These are phyloP conservation scores for Pseudomyrmex flavicornis DNA, from an alignment of 1,140 invertebrate genomes.

Conservation along the genomic window DNA sequence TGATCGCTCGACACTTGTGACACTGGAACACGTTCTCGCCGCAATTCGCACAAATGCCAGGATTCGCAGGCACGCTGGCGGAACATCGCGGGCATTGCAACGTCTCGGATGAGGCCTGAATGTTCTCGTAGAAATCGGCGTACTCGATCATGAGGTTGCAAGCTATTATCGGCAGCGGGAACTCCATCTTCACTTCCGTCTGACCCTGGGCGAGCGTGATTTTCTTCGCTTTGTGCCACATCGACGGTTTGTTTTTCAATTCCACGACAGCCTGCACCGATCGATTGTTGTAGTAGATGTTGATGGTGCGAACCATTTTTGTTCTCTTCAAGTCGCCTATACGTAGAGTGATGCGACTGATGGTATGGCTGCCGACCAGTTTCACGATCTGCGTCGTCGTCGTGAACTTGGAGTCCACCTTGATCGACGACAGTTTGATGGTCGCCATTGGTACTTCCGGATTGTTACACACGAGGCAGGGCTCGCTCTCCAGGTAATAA, in stretches of 20 bases:
- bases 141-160: slow-evolving; percentile 99
- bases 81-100: slow-evolving; percentile 98
- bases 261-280: slow-evolving; percentile 98
- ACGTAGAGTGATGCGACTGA: slow-evolving; percentile 96
- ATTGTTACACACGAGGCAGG: slow-evolving; percentile 98
- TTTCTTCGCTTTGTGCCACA: slow-evolving; percentile 98
- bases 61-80: slow-evolving; percentile 97
- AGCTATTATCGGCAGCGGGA: slow-evolving; percentile 97
- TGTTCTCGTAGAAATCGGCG: slow-evolving; percentile 97
- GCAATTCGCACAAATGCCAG: slow-evolving; percentile 98
- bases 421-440: slow-evolving; percentile 97
- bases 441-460: slow-evolving; percentile 96
- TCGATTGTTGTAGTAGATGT: slow-evolving; percentile 98
- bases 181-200: slow-evolving; percentile 98
- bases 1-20: slow-evolving; percentile 98
- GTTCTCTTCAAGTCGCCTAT: slow-evolving; percentile 98
- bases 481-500: slow-evolving; percentile 98
- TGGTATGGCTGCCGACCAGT: slow-evolving; percentile 96
- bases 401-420: slow-evolving; percentile 98
- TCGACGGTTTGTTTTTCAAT: slow-evolving; percentile 96
- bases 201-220: slow-evolving; percentile 95
- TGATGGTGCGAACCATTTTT: slow-evolving; percentile 98
- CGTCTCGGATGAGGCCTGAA: slow-evolving; percentile 92
- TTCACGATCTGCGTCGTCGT: slow-evolving; percentile 99
- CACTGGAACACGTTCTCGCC: slow-evolving; percentile 99